Evolutionary conservation across 2,888 invertebrate species (phyloP).

Genomic region (Clistopyga incitator): DNA sequence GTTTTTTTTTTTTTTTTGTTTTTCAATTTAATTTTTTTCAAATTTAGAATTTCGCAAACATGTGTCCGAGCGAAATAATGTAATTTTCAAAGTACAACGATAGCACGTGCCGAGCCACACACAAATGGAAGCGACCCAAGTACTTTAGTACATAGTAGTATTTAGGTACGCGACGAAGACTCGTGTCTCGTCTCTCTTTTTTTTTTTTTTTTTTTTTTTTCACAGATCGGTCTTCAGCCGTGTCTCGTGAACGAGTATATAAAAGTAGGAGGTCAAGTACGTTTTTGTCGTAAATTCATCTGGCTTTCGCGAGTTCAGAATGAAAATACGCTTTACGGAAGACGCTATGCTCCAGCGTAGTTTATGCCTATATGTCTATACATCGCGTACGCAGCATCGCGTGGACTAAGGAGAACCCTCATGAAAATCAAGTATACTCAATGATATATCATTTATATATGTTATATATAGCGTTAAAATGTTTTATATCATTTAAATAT

Average conservation of each 20-base stretch:
- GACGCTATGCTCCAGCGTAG: background rate
- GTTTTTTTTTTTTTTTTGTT: slow-evolving; percentile 11
- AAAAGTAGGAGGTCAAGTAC: slow-evolving; percentile 46
- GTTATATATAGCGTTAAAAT: no score
- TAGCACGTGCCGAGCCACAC: slow-evolving; percentile 47
- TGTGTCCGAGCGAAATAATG: background rate
- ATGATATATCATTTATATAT: no score
- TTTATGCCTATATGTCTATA: background rate
- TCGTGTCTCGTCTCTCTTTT: background rate
- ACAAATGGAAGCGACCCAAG: slow-evolving; percentile 62
- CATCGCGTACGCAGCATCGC: background rate
- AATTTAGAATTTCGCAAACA: background rate
- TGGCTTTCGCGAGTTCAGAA: slow-evolving; percentile 6
- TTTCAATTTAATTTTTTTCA: no score
- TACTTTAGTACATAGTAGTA: slow-evolving; percentile 48
- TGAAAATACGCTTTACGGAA: slow-evolving; percentile 54
- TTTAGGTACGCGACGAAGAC: slow-evolving; percentile 33
- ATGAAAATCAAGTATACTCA: background rate
- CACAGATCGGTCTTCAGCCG: background rate
- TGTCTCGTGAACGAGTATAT: slow-evolving; percentile 38
- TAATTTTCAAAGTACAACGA: slow-evolving; percentile 43
- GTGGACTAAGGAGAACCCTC: background rate
- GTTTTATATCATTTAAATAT: no score
- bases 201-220: background rate
- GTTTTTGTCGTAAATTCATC: slow-evolving; percentile 29